These are phyloP conservation scores for Struthidea cinerea DNA, from an alignment of 2,113 vertebrate species.

Conservation along the genomic window DNA sequence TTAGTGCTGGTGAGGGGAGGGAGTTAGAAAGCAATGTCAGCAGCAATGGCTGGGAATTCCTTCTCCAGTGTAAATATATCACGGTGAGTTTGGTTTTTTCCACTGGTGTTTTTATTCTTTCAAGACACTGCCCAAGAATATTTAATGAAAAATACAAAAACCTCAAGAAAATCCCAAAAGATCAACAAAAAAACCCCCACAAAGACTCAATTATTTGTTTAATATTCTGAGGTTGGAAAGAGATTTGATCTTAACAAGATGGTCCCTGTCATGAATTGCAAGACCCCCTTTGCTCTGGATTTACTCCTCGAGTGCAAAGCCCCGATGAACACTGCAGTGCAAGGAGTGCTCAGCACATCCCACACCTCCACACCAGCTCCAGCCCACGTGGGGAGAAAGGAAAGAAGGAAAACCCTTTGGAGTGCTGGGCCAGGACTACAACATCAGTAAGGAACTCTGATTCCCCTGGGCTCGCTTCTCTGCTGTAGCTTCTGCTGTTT, in stretches of 20 bases:
- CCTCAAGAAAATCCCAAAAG: background rate
- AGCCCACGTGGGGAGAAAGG: background rate
- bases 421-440: background rate
- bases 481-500: background rate
- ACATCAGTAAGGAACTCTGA: background rate
- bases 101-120: background rate
- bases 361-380: background rate
- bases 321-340: background rate
- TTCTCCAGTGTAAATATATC: background rate
- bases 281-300: background rate
- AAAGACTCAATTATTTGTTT: background rate
- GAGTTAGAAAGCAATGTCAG: background rate
- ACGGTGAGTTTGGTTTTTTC: background rate
- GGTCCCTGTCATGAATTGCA: background rate
- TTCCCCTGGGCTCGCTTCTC: too few species aligned
- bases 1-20: background rate
- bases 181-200: background rate
- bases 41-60: background rate
- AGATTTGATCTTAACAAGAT: background rate
- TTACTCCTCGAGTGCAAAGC: background rate
- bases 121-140: background rate
- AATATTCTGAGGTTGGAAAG: background rate
- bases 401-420: background rate
- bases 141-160: background rate
- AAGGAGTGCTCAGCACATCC: background rate